Evolutionary conservation across 2,888 invertebrate species (phyloP), one percentile per base, ranked within the genome.

Genomic region (Alloplasta piceator): DNA sequence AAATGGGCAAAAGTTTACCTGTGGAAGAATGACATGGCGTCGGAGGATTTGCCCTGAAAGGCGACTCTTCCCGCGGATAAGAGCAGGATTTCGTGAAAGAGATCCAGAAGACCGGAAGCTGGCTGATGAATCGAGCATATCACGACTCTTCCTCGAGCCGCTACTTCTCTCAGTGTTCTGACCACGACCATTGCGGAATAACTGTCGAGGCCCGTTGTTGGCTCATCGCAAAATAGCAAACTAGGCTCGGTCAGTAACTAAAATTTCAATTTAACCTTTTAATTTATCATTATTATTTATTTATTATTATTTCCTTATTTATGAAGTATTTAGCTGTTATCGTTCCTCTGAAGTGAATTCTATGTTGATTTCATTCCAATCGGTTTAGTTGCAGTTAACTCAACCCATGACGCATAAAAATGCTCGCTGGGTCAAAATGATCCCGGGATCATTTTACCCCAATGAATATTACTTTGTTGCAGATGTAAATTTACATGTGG

Each of bases 71-170:
- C 98, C 73, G 94, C 95, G 2, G 97, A 95, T 88, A 98, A 92
- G 7, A 98, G 93, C 41, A 96, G 94, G 6, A 97, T 94, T 88
- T 96, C 94, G 80, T 97, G 96, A 92, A 98, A 98, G 86, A 96
- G 92, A 86, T 96, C 96, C 87, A 97, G 97, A 55, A 96, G 94
- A 83, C 97, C 97, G 0, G 97, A 97, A 2, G 97, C 96, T 0
- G 98, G 98, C 91, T 98, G 98, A 92, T 98, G 98, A 61, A 98
- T 96, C 0, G 98, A 97, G 88, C 97, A 96, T 68, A 98, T 94
- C 46, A 98, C 96, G 26, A 97, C 95, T 92, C 97, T 96, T 4
- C 96, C 96, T 43, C 94, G 93, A 56, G 92, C 92, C 7, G 96
- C 94, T 43, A 96, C 93, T 84, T 94, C 94, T 52, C 94, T 93